Conservation (phyloP, 2,888 invertebrate species). For the Drosophila barbarae region DNA sequence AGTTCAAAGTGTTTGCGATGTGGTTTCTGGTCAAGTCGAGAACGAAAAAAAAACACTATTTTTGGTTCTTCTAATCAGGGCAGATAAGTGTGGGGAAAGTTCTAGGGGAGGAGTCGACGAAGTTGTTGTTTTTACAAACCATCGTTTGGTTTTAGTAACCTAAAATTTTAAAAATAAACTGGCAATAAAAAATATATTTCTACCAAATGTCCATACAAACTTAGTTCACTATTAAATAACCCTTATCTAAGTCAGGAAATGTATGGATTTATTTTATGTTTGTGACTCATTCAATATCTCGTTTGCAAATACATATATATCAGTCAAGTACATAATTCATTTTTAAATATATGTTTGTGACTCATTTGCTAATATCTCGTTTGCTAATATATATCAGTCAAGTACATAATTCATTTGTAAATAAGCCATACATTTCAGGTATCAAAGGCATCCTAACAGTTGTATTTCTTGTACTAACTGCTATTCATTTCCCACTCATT, state of each 20-base stretch:
- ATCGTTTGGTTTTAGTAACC: not conserved
- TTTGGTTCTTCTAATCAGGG: not conserved
- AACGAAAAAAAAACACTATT: constrained; percentile 11
- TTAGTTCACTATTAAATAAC: not conserved
- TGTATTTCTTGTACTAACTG: constrained; percentile 19
- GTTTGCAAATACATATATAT: not conserved
- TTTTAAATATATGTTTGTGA: not conserved
- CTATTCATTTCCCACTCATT: constrained; percentile 11
- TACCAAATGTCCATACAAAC: not conserved
- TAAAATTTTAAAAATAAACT: not conserved
- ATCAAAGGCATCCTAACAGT: not conserved
- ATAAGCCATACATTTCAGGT: not conserved
- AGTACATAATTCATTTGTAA: not conserved
- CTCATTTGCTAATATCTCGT: not conserved
- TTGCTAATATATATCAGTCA: not conserved
- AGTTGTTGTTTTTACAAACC: not conserved
- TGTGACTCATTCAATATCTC: not conserved
- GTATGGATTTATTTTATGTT: not conserved
- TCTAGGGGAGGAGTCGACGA: not conserved
- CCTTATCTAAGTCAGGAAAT: not conserved
- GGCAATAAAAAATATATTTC: not conserved
- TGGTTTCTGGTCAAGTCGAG: constrained; percentile 3
- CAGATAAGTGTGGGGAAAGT: not conserved
- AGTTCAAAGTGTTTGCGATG: constrained; percentile 22
- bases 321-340: not conserved